phyloP scores from a whole-genome alignment of 2,888 invertebrate genomes.

The Lingula anatina region DNA sequence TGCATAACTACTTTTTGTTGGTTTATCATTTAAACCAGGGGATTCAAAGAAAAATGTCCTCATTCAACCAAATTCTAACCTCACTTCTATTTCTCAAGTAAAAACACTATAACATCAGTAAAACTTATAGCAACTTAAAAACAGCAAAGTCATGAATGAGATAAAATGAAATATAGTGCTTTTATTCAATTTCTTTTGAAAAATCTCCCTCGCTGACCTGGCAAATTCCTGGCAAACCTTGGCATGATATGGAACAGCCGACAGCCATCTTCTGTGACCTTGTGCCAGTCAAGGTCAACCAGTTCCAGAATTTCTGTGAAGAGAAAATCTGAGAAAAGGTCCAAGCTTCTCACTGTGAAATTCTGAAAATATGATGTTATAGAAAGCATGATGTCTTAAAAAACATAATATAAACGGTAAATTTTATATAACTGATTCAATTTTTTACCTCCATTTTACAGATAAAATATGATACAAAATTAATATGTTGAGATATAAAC shows the following conservation, averaged over 20 bases:
- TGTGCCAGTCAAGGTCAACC: slow-evolving; percentile 79
- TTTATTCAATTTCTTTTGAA: too few relatives aligned
- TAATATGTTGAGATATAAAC: background rate
- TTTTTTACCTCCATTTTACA: too few relatives aligned
- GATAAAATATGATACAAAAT: background rate
- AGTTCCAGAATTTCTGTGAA: slow-evolving; percentile 87
- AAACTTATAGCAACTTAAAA: too few relatives aligned
- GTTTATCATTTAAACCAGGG: too few relatives aligned
- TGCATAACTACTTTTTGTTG: too few relatives aligned
- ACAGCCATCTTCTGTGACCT: slow-evolving; percentile 64
- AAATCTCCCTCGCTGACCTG: too few relatives aligned
- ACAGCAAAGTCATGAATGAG: too few relatives aligned
- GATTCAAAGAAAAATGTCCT: too few relatives aligned
- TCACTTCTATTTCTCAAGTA: too few relatives aligned
- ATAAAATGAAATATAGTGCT: too few relatives aligned
- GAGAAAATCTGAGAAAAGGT: slow-evolving; percentile 82
- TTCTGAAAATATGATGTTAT: slow-evolving; percentile 58
- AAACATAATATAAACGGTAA: background rate
- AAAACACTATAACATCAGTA: too few relatives aligned
- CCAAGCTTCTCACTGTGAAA: slow-evolving; percentile 82
- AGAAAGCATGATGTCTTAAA: background rate
- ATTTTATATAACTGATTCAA: background rate
- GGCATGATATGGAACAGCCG: slow-evolving; percentile 95
- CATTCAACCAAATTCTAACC: too few relatives aligned
- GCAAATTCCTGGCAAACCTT: slow-evolving; percentile 81